Conservation (phyloP, 2,797 vertebrate species). For the Fringilla coelebs region DNA sequence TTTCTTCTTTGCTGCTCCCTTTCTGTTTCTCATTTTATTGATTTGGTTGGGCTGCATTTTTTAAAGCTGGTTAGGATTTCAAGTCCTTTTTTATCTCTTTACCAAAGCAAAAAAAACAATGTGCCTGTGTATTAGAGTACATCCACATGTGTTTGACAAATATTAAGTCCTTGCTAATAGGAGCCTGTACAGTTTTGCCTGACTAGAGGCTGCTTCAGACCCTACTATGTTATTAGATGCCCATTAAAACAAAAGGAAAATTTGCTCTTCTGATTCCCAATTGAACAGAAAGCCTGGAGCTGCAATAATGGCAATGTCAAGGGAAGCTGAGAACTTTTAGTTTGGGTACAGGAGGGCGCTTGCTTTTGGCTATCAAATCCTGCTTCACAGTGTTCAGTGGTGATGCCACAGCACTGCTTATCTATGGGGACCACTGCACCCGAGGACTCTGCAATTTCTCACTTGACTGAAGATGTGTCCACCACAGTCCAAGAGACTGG, state of each 20-base stretch:
- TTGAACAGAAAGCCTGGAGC: not conserved
- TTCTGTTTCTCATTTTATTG: not conserved
- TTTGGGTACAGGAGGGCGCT: not conserved
- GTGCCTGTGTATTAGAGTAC: not conserved
- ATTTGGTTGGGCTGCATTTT: not conserved
- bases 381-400: not conserved
- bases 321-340: not conserved
- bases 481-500: not conserved
- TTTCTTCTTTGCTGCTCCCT: not conserved
- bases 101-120: not conserved
- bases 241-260: not conserved
- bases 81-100: not conserved
- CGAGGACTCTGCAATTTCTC: not conserved
- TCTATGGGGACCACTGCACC: not conserved
- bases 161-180: not conserved
- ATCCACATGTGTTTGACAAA: not conserved
- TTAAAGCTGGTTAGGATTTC: not conserved
- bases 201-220: not conserved
- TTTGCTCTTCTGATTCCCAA: not conserved
- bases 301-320: not conserved
- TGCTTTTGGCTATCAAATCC: not conserved
- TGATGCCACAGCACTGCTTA: too few species aligned
- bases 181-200: not conserved
- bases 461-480: not conserved
- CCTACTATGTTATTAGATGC: accelerated